Evolutionary conservation across 2,113 vertebrate genomes (phyloP).

Genomic region (Heterocephalus glaber): DNA sequence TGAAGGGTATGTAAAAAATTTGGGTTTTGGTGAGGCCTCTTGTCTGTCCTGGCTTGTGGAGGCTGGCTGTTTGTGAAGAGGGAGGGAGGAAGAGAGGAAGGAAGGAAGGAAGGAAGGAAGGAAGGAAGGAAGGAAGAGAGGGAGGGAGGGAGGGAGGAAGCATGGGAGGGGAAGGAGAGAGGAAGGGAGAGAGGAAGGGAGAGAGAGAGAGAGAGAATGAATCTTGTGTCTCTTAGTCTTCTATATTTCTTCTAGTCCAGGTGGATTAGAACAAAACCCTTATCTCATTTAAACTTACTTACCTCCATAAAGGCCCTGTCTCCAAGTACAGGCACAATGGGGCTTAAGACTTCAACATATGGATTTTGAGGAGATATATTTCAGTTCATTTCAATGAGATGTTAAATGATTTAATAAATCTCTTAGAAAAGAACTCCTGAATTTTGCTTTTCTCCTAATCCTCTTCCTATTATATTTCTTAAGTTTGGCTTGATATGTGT

Average conservation of each 20-base stretch:
- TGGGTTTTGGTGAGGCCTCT: not conserved
- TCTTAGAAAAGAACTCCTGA: conserved; percentile 38
- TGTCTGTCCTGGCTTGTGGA: not conserved
- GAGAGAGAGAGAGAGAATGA: not conserved
- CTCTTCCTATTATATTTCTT: not conserved
- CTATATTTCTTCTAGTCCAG: not conserved
- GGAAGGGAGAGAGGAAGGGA: not conserved
- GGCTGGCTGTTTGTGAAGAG: not conserved
- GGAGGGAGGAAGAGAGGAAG: not conserved
- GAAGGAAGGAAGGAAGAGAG: not conserved
- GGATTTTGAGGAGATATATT: not conserved
- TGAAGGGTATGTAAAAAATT: not conserved
- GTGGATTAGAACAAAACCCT: not conserved
- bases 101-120: not conserved
- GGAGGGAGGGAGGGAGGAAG: not conserved
- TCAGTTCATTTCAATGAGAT: not conserved
- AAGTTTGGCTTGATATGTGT: not conserved
- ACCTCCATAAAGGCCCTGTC: not conserved
- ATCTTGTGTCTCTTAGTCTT: not conserved
- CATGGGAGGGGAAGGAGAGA: not conserved
- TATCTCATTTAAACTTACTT: not conserved
- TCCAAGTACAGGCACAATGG: not conserved
- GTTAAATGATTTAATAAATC: not conserved
- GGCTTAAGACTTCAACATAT: not conserved
- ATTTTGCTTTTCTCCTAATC: conserved; percentile 15